Percentiles rank a stretch among this genome's conserved stretches.
Evolutionary conservation across 2,113 vertebrate genomes (phyloP).

Genomic region (Carassius carassius): DNA sequence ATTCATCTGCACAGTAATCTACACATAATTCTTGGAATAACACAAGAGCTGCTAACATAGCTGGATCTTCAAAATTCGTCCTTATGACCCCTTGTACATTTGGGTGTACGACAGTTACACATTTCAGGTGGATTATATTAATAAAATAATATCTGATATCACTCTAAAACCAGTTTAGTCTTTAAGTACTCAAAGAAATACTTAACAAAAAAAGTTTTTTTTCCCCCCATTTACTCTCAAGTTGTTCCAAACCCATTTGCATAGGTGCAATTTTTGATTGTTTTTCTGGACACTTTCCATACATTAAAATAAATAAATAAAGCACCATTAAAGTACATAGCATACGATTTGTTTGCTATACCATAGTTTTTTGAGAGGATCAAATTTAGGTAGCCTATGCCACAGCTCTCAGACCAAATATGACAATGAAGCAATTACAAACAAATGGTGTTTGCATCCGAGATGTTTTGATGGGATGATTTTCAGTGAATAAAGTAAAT

Average conservation of each 20-base stretch:
- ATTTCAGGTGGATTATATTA: background rate
- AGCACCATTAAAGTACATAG: background rate
- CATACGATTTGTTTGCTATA: background rate
- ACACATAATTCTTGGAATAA: constrained; percentile 40
- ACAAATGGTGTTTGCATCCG: background rate
- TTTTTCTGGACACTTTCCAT: background rate
- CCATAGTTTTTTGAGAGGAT: background rate
- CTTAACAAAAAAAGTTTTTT: background rate
- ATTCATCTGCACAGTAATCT: constrained; percentile 39
- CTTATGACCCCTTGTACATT: background rate
- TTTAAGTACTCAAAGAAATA: background rate
- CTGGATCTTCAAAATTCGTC: background rate
- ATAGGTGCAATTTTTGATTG: background rate
- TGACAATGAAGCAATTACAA: background rate
- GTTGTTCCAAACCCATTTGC: background rate
- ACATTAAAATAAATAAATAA: no score
- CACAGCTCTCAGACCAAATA: background rate
- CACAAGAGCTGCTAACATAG: constrained; percentile 21
- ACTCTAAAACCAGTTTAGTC: background rate
- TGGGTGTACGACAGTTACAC: background rate
- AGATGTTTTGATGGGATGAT: background rate
- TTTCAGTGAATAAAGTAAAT: background rate
- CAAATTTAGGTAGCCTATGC: background rate
- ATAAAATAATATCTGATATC: background rate
- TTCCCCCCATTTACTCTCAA: background rate